Evolutionary conservation across 2,888 invertebrate genomes (phyloP).

Genomic region (Andrena dorsata): DNA sequence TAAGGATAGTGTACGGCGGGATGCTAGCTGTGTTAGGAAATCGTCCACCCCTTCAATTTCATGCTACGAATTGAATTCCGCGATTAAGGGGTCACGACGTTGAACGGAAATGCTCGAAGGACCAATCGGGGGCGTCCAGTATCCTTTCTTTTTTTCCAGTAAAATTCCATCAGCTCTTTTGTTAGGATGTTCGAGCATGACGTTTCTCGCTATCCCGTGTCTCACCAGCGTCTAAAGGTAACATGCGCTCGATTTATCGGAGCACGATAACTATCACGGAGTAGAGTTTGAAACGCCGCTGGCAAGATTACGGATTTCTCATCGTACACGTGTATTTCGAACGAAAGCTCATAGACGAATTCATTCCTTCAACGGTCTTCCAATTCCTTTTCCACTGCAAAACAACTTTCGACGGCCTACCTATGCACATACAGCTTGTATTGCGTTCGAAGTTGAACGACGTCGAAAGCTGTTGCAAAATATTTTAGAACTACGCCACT

Average conservation of each 20-base stretch:
- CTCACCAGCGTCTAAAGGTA: constrained; percentile 70
- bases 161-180: constrained; percentile 39
- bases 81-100: no score
- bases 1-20: no score
- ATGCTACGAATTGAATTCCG: no score
- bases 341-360: constrained; percentile 49
- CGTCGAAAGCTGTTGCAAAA: no score
- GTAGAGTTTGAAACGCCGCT: constrained; percentile 67
- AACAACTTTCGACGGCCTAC: not conserved
- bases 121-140: no score
- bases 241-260: constrained; percentile 71
- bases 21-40: no score
- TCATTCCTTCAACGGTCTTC: constrained; percentile 34
- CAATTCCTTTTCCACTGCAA: not conserved
- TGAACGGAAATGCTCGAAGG: no score
- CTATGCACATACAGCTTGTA: not conserved
- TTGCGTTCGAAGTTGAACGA: no score
- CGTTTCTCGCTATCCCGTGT: constrained; percentile 57
- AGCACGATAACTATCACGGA: constrained; percentile 72
- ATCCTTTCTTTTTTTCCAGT: not conserved
- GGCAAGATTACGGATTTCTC: constrained; percentile 67
- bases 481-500: no score
- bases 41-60: no score
- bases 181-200: constrained; percentile 57
- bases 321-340: constrained; percentile 50